phyloP scores from a whole-genome alignment of 2,888 invertebrate genomes.

The Auanema sp. region DNA sequence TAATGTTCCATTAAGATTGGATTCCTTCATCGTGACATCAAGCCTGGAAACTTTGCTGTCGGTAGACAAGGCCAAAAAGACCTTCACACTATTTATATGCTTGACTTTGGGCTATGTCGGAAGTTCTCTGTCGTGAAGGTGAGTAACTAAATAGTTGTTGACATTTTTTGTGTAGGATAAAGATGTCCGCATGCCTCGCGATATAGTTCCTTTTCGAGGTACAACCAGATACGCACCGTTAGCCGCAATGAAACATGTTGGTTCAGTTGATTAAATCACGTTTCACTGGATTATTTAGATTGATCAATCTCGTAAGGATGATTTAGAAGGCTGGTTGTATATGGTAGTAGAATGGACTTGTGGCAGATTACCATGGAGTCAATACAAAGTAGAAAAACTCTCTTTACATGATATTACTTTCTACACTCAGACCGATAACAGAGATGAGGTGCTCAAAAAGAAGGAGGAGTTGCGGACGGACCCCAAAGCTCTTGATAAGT shows the following conservation, averaged over 20 bases:
- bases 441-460: slow-evolving; percentile 43
- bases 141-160: background rate
- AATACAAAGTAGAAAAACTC: slow-evolving; percentile 22
- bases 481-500: slow-evolving; percentile 29
- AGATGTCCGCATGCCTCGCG: slow-evolving; percentile 40
- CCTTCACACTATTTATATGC: slow-evolving; percentile 47
- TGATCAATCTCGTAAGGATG: slow-evolving; percentile 55
- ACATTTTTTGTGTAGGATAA: slow-evolving; percentile 1
- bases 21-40: slow-evolving; percentile 52
- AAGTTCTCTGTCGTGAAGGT: slow-evolving; percentile 25
- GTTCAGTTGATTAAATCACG: background rate
- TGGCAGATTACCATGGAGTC: slow-evolving; percentile 50
- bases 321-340: slow-evolving; percentile 57
- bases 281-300: slow-evolving; percentile 6
- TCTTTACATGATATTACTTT: background rate
- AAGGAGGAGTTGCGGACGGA: slow-evolving; percentile 38
- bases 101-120: slow-evolving; percentile 55
- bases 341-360: slow-evolving; percentile 58
- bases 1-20: slow-evolving; percentile 38
- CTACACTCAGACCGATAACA: slow-evolving; percentile 36
- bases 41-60: slow-evolving; percentile 51
- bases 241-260: slow-evolving; percentile 34
- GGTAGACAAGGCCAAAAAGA: slow-evolving; percentile 41
- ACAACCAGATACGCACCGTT: slow-evolving; percentile 55
- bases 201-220: slow-evolving; percentile 50